A percentile compares a stretch with the other conserved stretches of the same genome.
phyloP scores from a whole-genome alignment of 1,140 invertebrate genomes.

The Scaptomyza graminum region DNA sequence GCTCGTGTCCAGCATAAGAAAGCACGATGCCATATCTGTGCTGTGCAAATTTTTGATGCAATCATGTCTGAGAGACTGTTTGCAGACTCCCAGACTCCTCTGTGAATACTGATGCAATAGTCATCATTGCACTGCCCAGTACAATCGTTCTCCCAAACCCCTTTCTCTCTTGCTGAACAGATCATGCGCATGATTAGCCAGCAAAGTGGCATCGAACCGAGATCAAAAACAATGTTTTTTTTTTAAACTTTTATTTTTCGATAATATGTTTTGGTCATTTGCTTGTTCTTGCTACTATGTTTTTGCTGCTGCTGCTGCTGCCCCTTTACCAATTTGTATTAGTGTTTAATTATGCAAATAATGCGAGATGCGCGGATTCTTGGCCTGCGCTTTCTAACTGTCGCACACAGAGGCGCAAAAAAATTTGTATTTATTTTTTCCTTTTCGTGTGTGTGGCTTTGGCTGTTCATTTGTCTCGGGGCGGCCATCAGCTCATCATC shows the following conservation, averaged over 20 bases:
- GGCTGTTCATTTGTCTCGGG: constrained; percentile 61
- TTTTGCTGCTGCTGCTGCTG: constrained; percentile 11
- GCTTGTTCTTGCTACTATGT: not conserved
- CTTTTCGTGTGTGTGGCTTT: constrained; percentile 48
- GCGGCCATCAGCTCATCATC: constrained; percentile 45
- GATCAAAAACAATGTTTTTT: constrained; percentile 17
- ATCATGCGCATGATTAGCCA: constrained; percentile 74
- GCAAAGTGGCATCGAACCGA: constrained; percentile 31
- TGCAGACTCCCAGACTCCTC: constrained; percentile 25
- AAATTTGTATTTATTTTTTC: constrained; percentile 9
- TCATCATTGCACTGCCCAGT: not conserved
- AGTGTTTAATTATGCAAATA: constrained; percentile 77
- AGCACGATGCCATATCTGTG: constrained; percentile 2
- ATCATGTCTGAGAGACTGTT: constrained; percentile 27
- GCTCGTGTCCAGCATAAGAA: not conserved
- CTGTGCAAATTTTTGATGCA: constrained; percentile 6
- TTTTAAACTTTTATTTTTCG: not conserved
- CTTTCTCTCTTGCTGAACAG: not conserved
- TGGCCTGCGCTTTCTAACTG: constrained; percentile 63
- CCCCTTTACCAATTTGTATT: constrained; percentile 69
- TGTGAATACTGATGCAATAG: not conserved
- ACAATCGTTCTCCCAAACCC: not conserved
- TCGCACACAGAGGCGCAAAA: constrained; percentile 43
- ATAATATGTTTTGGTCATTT: not conserved
- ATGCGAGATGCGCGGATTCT: constrained; percentile 48